phyloP scores from a whole-genome alignment of 2,113 vertebrate species.

The Crocuta crocuta region DNA sequence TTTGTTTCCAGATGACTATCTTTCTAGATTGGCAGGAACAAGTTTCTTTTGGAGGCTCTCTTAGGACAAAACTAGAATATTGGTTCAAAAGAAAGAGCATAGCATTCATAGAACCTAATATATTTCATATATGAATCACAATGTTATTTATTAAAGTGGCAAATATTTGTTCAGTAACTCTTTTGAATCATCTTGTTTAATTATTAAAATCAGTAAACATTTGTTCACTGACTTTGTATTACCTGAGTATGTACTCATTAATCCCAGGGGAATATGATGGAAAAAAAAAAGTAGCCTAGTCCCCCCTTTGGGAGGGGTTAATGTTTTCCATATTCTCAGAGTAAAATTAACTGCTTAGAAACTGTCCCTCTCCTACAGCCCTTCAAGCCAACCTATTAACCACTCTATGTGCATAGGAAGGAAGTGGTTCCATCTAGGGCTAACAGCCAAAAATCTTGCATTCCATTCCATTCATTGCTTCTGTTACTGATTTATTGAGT shows the following conservation, averaged over 20 bases:
- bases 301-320: not conserved
- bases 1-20: not conserved
- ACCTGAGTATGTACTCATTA: not conserved
- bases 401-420: constrained; percentile 58
- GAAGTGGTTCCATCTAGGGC: constrained; percentile 69
- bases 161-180: constrained; percentile 17
- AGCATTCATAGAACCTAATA: not conserved
- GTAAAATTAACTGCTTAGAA: constrained; percentile 6
- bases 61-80: not conserved
- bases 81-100: not conserved
- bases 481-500: constrained; percentile 70
- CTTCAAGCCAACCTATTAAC: not conserved
- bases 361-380: not conserved
- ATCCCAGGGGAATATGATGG: not conserved
- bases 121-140: not conserved
- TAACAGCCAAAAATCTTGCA: constrained; percentile 66
- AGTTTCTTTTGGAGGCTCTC: constrained; percentile 26
- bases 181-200: constrained; percentile 35
- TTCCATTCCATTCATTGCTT: constrained; percentile 70
- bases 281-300: not conserved
- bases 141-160: not conserved
- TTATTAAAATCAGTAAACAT: constrained; percentile 14
- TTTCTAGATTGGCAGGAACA: not conserved
- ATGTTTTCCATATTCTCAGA: constrained; percentile 3
- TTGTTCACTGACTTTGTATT: not conserved